Evolutionary conservation across 2,797 vertebrate genomes (phyloP).

Genomic region (Leptoclinus maculatus): DNA sequence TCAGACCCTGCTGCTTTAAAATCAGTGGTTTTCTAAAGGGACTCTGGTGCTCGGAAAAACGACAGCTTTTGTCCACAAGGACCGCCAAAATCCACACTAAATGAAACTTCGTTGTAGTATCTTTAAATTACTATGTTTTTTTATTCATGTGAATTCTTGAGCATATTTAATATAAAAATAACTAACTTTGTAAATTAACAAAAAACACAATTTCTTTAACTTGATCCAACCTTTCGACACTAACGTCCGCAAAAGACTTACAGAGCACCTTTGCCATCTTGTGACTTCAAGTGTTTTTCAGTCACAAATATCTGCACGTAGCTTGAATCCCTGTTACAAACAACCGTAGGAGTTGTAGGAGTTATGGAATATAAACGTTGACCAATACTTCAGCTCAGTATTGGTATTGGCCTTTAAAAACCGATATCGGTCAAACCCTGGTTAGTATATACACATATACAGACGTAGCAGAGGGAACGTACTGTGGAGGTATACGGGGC

Average conservation of each 20-base stretch:
- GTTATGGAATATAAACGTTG: neutral
- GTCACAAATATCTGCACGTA: constrained; percentile 20
- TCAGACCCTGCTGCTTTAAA: too few species aligned
- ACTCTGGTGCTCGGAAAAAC: too few species aligned
- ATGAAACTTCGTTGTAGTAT: too few species aligned
- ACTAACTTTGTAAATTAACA: neutral
- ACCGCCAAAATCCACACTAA: too few species aligned
- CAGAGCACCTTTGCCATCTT: neutral
- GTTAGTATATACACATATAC: constrained; percentile 36
- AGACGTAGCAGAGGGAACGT: constrained; percentile 35
- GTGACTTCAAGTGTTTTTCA: neutral
- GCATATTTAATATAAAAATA: neutral
- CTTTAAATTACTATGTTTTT: neutral
- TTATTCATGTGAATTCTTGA: neutral
- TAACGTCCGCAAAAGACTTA: neutral
- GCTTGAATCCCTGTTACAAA: neutral
- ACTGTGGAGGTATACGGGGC: constrained; percentile 44
- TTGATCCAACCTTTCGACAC: neutral
- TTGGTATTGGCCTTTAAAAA: neutral
- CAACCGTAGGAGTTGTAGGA: neutral
- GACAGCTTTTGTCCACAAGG: too few species aligned
- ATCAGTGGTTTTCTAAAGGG: neutral
- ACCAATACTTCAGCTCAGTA: neutral
- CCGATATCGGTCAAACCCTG: constrained; percentile 14
- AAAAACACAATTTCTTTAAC: neutral